These are phyloP conservation scores for Allobates femoralis DNA, from an alignment of 2,797 vertebrate genomes.

Conservation along the genomic window DNA sequence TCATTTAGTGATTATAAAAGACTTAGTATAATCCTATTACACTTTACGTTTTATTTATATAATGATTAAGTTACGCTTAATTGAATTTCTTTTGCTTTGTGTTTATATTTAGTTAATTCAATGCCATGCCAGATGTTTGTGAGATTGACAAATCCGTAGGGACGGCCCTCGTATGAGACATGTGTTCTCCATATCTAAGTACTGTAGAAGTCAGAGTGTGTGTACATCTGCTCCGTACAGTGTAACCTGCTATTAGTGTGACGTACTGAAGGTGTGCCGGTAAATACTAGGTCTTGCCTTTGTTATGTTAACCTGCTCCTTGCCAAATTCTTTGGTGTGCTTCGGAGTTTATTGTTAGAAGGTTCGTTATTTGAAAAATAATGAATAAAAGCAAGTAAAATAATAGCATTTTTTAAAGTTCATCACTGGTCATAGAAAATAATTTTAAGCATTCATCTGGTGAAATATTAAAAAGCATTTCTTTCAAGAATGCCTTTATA, in stretches of 20 bases:
- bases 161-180: not conserved
- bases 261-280: slow-evolving; percentile 40
- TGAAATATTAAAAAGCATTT: too few relatives aligned
- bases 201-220: not conserved
- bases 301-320: slow-evolving; percentile 17
- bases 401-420: not conserved
- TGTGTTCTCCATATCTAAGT: not conserved
- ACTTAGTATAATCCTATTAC: not conserved
- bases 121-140: not conserved
- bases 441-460: too few relatives aligned
- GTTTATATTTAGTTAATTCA: slow-evolving; percentile 1
- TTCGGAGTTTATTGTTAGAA: not conserved
- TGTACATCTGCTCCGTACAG: slow-evolving; percentile 19
- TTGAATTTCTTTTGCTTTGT: slow-evolving; percentile 1
- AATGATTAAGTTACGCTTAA: slow-evolving; percentile 6
- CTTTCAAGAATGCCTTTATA: not conserved
- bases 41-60: not conserved
- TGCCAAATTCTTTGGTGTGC: not conserved
- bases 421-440: too few relatives aligned
- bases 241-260: not conserved
- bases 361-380: not conserved
- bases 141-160: not conserved
- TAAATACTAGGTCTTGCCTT: slow-evolving; percentile 16
- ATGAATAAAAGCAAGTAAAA: not conserved
- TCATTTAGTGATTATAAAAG: not conserved